Evolutionary conservation across 2,797 vertebrate genomes (phyloP), one percentile per base, ranked within the genome.

Genomic region (Phataginus tricuspis): DNA sequence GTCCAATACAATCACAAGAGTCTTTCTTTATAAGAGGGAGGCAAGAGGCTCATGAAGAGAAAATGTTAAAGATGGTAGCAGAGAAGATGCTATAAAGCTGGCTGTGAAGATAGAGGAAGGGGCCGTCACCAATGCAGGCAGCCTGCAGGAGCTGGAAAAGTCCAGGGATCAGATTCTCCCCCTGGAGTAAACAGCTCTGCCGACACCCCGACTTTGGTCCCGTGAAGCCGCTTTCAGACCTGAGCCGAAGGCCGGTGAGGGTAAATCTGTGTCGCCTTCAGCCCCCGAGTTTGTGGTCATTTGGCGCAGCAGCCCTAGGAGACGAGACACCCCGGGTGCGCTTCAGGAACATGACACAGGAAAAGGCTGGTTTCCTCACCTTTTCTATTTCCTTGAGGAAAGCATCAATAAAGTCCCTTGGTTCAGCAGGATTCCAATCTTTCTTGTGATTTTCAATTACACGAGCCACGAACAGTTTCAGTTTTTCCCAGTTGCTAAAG

Each of bases 341-440:
- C 57, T 1, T 2, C 89, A 80, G 84, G 55, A 69, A 57, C 3
- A 79, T 45, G 42, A 74, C 10, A 71, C n/a, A 5, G 25, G 68
- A 49, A 25, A 31, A 37, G 25, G 39, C 1, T 61, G 31, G 0
- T 0, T 1, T 68, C 27, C 96, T 97, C 91, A 99, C 99, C 98
- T 97, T 99, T 90, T 98, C 95, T 55, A 99, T 99, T 98, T 99
- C 98, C 3, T 97, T 98, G 94, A 99, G 98, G 93, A 98, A 99
- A 95, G 98, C 98, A 97, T 99, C 99, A 0, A 99, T 99, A 97
- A 98, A 99, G 89, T 99, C 99, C 87, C 97, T 98, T 25, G 63
- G 88, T 45, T 98, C 97, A 0, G 71, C 96, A 42, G 98, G 98
- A 84, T 99, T 98, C 98, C 98, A 97, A 11, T 98, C 98, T 68